phyloP scores from a whole-genome alignment of 2,797 vertebrate genomes.

The Myotis myotis region DNA sequence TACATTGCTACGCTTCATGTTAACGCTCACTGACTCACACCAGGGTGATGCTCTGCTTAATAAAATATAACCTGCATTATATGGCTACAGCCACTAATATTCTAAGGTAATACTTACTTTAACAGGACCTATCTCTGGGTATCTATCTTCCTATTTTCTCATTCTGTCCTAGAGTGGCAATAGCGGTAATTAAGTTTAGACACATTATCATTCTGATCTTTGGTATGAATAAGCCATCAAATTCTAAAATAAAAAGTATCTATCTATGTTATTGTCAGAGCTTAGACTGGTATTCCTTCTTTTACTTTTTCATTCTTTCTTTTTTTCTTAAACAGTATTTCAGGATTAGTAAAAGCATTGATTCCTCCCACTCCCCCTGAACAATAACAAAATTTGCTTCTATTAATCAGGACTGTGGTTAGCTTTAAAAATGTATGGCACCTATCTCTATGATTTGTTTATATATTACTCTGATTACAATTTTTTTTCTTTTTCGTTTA shows the following conservation, averaged over 20 bases:
- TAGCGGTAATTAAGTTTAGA: background rate
- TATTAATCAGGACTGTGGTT: background rate
- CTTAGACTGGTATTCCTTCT: background rate
- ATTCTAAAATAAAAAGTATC: slow-evolving; percentile 4
- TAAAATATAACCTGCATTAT: background rate
- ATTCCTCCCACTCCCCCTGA: background rate
- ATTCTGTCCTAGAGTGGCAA: background rate
- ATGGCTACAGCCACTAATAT: background rate
- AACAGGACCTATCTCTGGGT: background rate
- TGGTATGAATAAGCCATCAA: background rate
- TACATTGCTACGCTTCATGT: background rate
- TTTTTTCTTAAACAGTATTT: background rate
- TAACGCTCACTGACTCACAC: background rate
- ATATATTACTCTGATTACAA: background rate
- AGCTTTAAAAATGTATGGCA: background rate
- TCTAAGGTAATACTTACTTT: background rate
- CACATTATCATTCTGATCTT: background rate
- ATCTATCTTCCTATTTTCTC: background rate
- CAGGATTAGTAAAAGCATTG: background rate
- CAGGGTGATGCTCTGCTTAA: background rate
- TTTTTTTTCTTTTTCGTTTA: background rate
- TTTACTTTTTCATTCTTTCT: background rate
- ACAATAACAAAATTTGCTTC: slow-evolving; percentile 14
- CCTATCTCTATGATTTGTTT: background rate
- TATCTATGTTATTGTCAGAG: background rate